Evolutionary conservation across 2,113 vertebrate species (phyloP).

Genomic region (Theristicus caerulescens): DNA sequence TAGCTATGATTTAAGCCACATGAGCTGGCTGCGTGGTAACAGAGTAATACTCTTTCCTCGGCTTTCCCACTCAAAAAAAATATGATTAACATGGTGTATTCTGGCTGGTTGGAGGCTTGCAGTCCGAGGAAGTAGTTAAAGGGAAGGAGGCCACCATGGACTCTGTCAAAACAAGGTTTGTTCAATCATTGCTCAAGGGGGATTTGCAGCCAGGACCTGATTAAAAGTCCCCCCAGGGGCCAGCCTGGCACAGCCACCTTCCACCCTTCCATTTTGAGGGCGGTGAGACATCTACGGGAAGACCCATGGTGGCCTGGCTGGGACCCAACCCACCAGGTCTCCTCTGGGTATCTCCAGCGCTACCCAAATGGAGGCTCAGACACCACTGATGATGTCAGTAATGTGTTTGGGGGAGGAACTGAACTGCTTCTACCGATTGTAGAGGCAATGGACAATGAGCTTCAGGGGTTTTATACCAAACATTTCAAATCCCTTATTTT

Average conservation of each 20-base stretch:
- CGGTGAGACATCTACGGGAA: neutral
- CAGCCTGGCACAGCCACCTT: accelerated
- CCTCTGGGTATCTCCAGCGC: neutral
- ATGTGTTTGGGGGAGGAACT: neutral
- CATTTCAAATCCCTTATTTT: neutral
- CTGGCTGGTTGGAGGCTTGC: neutral
- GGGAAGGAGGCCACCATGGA: neutral
- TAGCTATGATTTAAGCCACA: conserved; percentile 37
- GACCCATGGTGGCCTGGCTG: neutral
- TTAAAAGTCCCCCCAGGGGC: accelerated
- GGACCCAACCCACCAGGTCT: neutral
- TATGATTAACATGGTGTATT: neutral
- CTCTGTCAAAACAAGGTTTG: neutral
- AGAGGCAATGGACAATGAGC: neutral
- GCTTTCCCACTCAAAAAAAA: neutral
- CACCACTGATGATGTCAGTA: accelerated
- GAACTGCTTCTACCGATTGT: neutral
- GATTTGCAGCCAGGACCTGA: neutral
- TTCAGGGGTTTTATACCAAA: neutral
- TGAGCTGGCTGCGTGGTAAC: conserved; percentile 3
- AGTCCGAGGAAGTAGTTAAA: neutral
- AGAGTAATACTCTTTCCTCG: neutral
- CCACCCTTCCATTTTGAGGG: neutral
- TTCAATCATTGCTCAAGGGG: neutral
- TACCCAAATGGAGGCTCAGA: accelerated